These are phyloP conservation scores for Equus quagga DNA, from an alignment of 2,113 vertebrate species.

Conservation along the genomic window DNA sequence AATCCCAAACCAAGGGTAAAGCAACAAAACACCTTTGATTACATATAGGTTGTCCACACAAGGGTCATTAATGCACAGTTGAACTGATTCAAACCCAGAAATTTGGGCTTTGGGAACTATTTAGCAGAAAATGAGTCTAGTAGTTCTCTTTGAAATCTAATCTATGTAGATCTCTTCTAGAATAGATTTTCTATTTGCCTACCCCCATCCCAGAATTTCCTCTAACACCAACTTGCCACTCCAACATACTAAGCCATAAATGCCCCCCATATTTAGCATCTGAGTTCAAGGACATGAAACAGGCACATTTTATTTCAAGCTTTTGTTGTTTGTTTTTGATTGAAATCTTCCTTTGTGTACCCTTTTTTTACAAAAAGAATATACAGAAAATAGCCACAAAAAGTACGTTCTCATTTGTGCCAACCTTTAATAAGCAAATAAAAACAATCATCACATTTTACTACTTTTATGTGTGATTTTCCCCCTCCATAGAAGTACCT, in stretches of 20 bases:
- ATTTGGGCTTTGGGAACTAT: neutral
- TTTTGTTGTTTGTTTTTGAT: slow-evolving; percentile 80
- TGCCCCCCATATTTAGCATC: neutral
- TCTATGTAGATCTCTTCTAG: neutral
- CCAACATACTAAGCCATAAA: neutral
- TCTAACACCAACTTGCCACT: neutral
- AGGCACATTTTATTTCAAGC: slow-evolving; percentile 22
- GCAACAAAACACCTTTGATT: neutral
- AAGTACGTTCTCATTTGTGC: slow-evolving; percentile 83
- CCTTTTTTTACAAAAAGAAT: slow-evolving; percentile 54
- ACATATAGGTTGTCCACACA: neutral
- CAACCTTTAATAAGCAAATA: slow-evolving; percentile 80
- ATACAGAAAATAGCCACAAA: slow-evolving; percentile 75
- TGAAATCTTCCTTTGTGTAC: slow-evolving; percentile 80
- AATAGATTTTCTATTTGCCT: neutral
- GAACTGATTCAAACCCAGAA: neutral
- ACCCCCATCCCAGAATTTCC: neutral
- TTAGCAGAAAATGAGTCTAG: neutral
- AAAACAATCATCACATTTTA: neutral
- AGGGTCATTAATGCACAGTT: neutral
- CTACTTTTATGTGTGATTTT: slow-evolving; percentile 52
- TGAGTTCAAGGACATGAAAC: slow-evolving; percentile 56
- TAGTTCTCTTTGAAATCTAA: neutral
- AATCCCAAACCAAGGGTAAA: neutral
- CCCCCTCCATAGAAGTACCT: neutral